These are phyloP conservation scores for Zophobas atratus DNA, from an alignment of 1,140 invertebrate species.

Conservation along the genomic window DNA sequence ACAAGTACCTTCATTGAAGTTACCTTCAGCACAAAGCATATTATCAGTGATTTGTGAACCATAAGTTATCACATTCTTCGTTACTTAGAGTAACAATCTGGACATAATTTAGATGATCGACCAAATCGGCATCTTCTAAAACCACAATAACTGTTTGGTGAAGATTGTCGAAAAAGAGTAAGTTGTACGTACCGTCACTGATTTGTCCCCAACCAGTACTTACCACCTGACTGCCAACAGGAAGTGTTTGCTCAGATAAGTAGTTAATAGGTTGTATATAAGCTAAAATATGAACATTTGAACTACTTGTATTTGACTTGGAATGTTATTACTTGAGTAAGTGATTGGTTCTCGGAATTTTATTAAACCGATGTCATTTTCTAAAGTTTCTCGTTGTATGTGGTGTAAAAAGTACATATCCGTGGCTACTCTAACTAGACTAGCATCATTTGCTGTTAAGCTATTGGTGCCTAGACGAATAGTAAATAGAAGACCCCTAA, in stretches of 20 bases:
- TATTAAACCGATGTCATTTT: neutral
- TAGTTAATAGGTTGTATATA: neutral
- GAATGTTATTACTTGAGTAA: neutral
- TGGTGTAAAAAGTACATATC: neutral
- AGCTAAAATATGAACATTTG: neutral
- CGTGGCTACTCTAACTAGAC: neutral
- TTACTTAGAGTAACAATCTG: too few relatives aligned
- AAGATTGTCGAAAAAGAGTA: neutral
- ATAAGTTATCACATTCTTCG: neutral
- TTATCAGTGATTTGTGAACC: neutral
- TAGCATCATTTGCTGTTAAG: neutral
- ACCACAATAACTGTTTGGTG: too few relatives aligned
- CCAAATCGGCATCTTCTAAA: too few relatives aligned
- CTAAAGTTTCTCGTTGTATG: neutral
- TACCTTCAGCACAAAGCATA: neutral
- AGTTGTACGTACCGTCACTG: neutral
- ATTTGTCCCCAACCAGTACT: neutral
- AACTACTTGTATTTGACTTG: neutral
- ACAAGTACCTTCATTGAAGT: neutral
- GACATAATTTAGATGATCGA: too few relatives aligned
- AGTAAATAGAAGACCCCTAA: neutral
- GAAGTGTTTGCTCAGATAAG: neutral
- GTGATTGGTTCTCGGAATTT: neutral
- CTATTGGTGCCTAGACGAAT: neutral
- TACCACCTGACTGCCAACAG: neutral